These are phyloP conservation scores for Mastomys coucha DNA, from an alignment of 2,113 vertebrate species.

Conservation along the genomic window DNA sequence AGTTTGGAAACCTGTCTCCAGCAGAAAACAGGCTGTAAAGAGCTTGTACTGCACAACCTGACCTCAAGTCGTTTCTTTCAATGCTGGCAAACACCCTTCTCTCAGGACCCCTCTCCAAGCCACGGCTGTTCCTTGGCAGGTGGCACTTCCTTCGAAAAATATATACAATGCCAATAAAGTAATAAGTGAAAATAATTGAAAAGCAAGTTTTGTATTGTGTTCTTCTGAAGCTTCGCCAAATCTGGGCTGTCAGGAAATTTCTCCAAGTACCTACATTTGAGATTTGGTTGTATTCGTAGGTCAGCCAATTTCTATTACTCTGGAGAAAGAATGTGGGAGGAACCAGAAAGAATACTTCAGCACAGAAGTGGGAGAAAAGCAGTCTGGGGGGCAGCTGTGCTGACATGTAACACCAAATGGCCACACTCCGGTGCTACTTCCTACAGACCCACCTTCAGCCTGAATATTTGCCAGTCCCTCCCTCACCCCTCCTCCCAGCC, in stretches of 20 bases:
- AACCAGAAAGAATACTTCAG: slow-evolving; percentile 9
- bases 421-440: not conserved
- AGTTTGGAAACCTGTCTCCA: too few species aligned
- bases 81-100: too few species aligned
- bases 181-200: slow-evolving; percentile 25
- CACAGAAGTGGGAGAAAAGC: not conserved
- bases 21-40: too few species aligned
- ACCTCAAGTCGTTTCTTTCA: too few species aligned
- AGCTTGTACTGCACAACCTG: too few species aligned
- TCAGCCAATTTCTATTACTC: not conserved
- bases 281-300: not conserved
- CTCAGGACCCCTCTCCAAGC: too few species aligned
- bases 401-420: not conserved
- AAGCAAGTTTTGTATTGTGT: slow-evolving; percentile 46
- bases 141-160: not conserved
- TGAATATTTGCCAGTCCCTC: not conserved
- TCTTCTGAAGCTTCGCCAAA: slow-evolving; percentile 50
- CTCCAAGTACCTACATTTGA: not conserved
- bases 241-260: not conserved
- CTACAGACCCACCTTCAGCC: not conserved
- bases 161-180: slow-evolving; percentile 32
- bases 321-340: not conserved
- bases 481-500: not conserved
- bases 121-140: too few species aligned
- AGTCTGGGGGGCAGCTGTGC: not conserved